A percentile compares a stretch with the other conserved stretches of the same genome.
These are phyloP conservation scores for Ploceus nigricollis DNA, from an alignment of 2,113 vertebrate species.

Conservation along the genomic window DNA sequence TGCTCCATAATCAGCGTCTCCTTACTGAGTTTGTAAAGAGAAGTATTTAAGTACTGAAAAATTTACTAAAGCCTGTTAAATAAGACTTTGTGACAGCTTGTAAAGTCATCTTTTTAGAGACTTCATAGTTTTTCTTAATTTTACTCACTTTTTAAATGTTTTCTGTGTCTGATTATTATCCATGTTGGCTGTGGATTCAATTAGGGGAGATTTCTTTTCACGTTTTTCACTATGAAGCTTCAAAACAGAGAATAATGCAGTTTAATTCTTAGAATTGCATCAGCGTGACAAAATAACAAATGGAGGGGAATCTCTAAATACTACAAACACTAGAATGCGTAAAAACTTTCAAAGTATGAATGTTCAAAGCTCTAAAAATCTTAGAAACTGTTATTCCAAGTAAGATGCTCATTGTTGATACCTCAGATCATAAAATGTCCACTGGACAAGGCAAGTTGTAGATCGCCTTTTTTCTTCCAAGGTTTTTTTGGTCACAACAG, in stretches of 20 bases:
- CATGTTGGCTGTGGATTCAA: constrained; percentile 90
- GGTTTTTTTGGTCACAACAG: background rate
- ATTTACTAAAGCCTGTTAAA: background rate
- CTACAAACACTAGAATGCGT: background rate
- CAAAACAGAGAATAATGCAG: background rate
- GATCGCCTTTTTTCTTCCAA: background rate
- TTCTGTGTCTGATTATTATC: constrained; percentile 96
- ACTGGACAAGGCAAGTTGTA: background rate
- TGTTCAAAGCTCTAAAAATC: background rate
- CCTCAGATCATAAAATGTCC: background rate
- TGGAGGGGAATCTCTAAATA: background rate
- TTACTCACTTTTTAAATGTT: constrained; percentile 87
- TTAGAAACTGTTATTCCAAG: background rate
- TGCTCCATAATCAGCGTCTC: constrained; percentile 92
- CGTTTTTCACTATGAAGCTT: constrained; percentile 94
- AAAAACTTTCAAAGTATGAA: background rate
- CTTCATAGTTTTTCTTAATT: background rate
- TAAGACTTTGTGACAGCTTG: background rate
- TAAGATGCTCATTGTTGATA: background rate
- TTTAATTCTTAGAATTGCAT: background rate
- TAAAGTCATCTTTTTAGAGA: background rate
- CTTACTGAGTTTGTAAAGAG: constrained; percentile 77
- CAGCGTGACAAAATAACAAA: background rate
- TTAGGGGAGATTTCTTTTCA: constrained; percentile 94
- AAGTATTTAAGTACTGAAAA: background rate